Evolutionary conservation across 2,113 vertebrate genomes (phyloP), one percentile per base, ranked within the genome.

Genomic region (Spilogale gracilis): DNA sequence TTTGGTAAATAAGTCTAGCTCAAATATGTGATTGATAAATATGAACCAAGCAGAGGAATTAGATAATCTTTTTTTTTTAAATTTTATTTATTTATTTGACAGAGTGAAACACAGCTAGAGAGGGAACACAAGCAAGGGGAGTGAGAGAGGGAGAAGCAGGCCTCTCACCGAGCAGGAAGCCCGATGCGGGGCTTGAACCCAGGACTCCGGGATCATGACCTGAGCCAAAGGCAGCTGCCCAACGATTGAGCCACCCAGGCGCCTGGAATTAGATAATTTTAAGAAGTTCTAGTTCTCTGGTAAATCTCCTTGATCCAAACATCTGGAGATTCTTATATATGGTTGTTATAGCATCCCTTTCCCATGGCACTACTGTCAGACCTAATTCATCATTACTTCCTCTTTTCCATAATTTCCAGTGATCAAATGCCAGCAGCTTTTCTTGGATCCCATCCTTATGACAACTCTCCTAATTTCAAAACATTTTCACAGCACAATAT

Each of bases 401-500:
- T 94, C 73, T 94, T 84, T 96, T 85, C 90, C 83, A 96, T 89
- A 93, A 96, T 94, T 98, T 86, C 58, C 92, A 97, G 96, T 97
- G 86, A 97, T 96, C 95, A 96, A 98, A 97, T 97, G 87, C 97
- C 96, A 98, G 92, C 21, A 96, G 86, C 97, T 97, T 97, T 98
- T 98, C 97, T 94, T 93, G 96, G 90, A 96, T 89, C 74, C 61
- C 96, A 93, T 96, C 95, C 96, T 97, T 97, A 97, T 96, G 95
- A 96, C 96, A 97, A 97, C 96, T 98, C 96, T 89, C 83, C 90
- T 96, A 97, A 96, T 96, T 96, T 97, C 95, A 98, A 98, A 98
- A 97, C 97, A 97, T 96, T 98, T 97, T 97, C 96, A 97, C 95
- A 96, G 98, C 76, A 97, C 95, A 98, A 92, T 98, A 96, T 96